Percentiles rank a stretch among this genome's conserved stretches.
These are phyloP conservation scores for Austrolebias charrua DNA, from an alignment of 2,797 vertebrate species.

Conservation along the genomic window DNA sequence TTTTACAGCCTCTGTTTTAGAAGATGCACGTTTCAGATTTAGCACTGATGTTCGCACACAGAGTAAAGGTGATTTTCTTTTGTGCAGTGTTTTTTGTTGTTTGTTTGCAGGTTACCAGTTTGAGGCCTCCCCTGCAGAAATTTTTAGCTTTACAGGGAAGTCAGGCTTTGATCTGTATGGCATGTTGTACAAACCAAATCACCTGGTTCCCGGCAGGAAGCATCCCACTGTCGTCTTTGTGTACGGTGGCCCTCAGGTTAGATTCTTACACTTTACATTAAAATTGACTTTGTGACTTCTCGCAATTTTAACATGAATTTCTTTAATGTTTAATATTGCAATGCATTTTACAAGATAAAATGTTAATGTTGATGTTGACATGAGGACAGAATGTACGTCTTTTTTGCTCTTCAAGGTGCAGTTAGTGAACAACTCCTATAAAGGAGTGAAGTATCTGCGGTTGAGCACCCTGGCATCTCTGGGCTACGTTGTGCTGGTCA, in stretches of 20 bases:
- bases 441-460: constrained; percentile 94
- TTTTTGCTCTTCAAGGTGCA: constrained; percentile 82
- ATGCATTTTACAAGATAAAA: too few species aligned
- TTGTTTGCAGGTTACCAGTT: constrained; percentile 80
- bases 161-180: constrained; percentile 89
- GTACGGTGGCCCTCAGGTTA: constrained; percentile 94
- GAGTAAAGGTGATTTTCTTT: background rate
- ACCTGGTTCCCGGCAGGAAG: constrained; percentile 87
- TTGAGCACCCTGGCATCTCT: constrained; percentile 91
- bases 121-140: constrained; percentile 87
- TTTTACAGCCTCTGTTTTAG: background rate
- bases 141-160: constrained; percentile 90
- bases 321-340: too few species aligned
- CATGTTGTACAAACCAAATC: constrained; percentile 93
- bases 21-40: background rate
- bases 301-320: too few species aligned
- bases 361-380: too few species aligned
- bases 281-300: background rate
- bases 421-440: constrained; percentile 96
- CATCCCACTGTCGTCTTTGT: constrained; percentile 94
- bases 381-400: background rate
- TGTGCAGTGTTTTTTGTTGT: background rate
- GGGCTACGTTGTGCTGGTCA: constrained; percentile 92
- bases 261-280: background rate
- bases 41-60: too few species aligned